Evolutionary conservation across 2,797 vertebrate genomes (phyloP).

Genomic region (Hephaestus fuliginosus): DNA sequence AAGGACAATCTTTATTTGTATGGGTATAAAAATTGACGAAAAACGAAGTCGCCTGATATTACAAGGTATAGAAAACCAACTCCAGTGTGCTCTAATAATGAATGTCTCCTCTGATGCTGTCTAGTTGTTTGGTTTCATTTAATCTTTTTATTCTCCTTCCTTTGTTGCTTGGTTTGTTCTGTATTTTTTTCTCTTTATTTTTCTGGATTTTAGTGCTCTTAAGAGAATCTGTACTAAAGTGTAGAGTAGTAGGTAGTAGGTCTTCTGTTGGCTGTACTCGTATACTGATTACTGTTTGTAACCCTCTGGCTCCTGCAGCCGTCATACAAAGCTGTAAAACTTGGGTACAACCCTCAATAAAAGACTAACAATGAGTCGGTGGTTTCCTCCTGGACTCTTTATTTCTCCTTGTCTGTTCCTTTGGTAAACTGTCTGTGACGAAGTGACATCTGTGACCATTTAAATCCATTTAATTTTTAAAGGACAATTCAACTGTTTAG

Average conservation of each 20-base stretch:
- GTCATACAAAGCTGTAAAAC: constrained; percentile 90
- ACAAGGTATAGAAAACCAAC: constrained; percentile 87
- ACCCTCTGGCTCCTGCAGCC: constrained; percentile 85
- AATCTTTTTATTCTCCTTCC: constrained; percentile 77
- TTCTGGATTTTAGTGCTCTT: constrained; percentile 87
- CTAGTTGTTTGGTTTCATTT: constrained; percentile 80
- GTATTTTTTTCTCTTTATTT: constrained; percentile 63
- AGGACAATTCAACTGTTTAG: no score
- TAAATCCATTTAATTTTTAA: not conserved
- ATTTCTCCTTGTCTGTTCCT: not conserved
- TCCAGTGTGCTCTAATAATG: constrained; percentile 87
- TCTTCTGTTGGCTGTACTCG: constrained; percentile 89
- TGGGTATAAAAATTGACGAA: constrained; percentile 85
- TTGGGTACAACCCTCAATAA: constrained; percentile 91
- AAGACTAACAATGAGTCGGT: constrained; percentile 84
- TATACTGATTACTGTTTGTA: constrained; percentile 91
- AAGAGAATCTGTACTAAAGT: constrained; percentile 87
- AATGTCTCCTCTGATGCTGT: constrained; percentile 90
- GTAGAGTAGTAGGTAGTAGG: constrained; percentile 87
- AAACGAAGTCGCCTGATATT: constrained; percentile 84
- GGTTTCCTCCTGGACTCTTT: not conserved
- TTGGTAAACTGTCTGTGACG: not conserved
- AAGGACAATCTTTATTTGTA: constrained; percentile 92
- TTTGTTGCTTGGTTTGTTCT: constrained; percentile 88
- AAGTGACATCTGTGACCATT: not conserved